These are phyloP conservation scores for Orthonevra nobilis DNA, from an alignment of 2,888 invertebrate genomes.

Conservation along the genomic window DNA sequence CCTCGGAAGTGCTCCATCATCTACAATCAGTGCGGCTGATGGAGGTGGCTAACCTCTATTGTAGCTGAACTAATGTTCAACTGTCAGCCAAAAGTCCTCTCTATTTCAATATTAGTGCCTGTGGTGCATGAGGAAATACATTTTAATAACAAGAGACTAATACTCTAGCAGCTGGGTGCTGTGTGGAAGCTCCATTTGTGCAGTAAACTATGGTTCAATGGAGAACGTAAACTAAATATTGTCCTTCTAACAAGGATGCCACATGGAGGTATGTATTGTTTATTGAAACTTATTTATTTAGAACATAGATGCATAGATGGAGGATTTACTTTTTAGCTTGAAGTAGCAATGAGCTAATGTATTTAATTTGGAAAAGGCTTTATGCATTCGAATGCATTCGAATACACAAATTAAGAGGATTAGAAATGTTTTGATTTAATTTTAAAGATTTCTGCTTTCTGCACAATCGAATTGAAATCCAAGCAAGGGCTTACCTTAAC, in stretches of 20 bases:
- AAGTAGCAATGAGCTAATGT: too few species aligned
- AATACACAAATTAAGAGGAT: too few species aligned
- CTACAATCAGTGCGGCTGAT: not conserved
- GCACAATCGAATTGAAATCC: too few species aligned
- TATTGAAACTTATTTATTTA: too few species aligned
- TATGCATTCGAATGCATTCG: too few species aligned
- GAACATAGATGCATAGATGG: too few species aligned
- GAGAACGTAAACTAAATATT: not conserved
- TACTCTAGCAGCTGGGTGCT: conserved; percentile 8
- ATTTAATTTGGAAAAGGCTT: too few species aligned
- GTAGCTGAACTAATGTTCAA: conserved; percentile 4
- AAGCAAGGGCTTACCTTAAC: too few species aligned
- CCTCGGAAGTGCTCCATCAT: not conserved
- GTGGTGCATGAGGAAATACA: not conserved
- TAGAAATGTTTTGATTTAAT: too few species aligned
- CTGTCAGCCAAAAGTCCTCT: conserved; percentile 7
- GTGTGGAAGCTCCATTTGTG: not conserved
- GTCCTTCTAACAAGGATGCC: not conserved
- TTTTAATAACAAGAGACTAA: conserved; percentile 32
- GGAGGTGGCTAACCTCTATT: conserved; percentile 7
- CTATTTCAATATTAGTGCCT: conserved; percentile 32
- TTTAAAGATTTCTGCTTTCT: too few species aligned
- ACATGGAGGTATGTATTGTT: too few species aligned
- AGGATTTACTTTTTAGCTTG: too few species aligned
- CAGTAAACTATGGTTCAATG: not conserved